Conservation (phyloP, 1,140 invertebrate genomes). For the Chrysopa pallens region DNA sequence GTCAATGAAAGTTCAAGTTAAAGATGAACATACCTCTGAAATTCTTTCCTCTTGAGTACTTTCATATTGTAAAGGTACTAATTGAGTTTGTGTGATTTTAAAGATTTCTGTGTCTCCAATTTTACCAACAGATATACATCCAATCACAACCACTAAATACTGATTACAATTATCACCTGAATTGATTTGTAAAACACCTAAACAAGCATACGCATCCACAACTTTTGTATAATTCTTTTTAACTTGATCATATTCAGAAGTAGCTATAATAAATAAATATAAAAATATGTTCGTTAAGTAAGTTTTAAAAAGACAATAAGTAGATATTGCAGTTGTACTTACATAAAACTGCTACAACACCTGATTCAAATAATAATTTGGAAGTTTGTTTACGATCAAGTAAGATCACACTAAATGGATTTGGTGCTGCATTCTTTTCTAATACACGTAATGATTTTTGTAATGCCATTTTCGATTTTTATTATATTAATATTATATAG, state of each 20-base stretch:
- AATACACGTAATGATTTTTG: conserved; percentile 80
- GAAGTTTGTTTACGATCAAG: conserved; percentile 74
- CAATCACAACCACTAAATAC: conserved; percentile 84
- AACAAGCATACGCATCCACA: conserved; percentile 80
- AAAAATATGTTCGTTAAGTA: background rate
- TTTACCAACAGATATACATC: conserved; percentile 88
- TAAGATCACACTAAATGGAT: conserved; percentile 76
- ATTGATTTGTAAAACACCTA: conserved; percentile 77
- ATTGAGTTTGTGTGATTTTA: conserved; percentile 77
- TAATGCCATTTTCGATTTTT: conserved; percentile 55
- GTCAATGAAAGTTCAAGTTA: too few species aligned
- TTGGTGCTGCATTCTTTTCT: conserved; percentile 67
- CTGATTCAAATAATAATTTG: conserved; percentile 77
- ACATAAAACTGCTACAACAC: conserved; percentile 70
- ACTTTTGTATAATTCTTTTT: conserved; percentile 76
- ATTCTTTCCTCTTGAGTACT: conserved; percentile 60
- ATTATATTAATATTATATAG: too few species aligned
- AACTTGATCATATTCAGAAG: conserved; percentile 71
- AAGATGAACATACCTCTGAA: conserved; percentile 31
- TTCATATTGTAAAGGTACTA: conserved; percentile 70
- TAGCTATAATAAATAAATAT: conserved; percentile 25
- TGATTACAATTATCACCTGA: conserved; percentile 64
- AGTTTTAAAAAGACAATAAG: too few species aligned
- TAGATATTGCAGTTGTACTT: conserved; percentile 21
- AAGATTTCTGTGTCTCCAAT: conserved; percentile 86